Percentiles rank a stretch among this genome's conserved stretches.
These are phyloP conservation scores for Cardiocondyla obscurior DNA, from an alignment of 1,140 invertebrate genomes.

Conservation along the genomic window DNA sequence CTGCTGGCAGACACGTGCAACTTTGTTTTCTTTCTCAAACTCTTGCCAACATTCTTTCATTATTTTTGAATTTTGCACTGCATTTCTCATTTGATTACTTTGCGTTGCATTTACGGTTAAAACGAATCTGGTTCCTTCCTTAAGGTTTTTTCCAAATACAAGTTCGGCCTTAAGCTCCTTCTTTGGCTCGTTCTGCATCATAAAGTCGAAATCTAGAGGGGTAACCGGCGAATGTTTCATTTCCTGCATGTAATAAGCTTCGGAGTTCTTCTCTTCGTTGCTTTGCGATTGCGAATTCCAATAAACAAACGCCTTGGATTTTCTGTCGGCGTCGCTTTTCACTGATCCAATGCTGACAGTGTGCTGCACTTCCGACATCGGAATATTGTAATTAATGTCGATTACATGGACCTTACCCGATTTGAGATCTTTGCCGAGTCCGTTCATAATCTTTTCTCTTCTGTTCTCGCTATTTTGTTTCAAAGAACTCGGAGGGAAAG, in stretches of 20 bases:
- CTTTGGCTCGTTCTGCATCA: constrained; percentile 1
- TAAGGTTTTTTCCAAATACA: constrained; percentile 79
- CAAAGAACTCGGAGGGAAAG: too few species aligned
- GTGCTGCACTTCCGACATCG: constrained; percentile 69
- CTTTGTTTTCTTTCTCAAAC: constrained; percentile 84
- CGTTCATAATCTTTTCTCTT: constrained; percentile 83
- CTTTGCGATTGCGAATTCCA: constrained; percentile 68
- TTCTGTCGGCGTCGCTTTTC: constrained; percentile 84
- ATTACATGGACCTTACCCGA: constrained; percentile 74
- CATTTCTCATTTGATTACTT: constrained; percentile 83
- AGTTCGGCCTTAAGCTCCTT: constrained; percentile 78
- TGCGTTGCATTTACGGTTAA: constrained; percentile 81
- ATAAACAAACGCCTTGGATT: constrained; percentile 82
- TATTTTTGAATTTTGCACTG: constrained; percentile 78
- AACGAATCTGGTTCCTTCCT: constrained; percentile 76
- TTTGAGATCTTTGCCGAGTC: constrained; percentile 83
- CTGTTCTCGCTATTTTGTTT: constrained; percentile 81
- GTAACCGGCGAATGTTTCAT: constrained; percentile 77
- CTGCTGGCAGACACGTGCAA: constrained; percentile 84
- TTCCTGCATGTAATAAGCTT: constrained; percentile 77
- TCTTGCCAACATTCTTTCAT: constrained; percentile 83
- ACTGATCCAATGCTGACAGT: constrained; percentile 83
- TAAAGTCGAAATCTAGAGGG: constrained; percentile 83
- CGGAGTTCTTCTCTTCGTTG: constrained; percentile 72
- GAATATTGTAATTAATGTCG: constrained; percentile 81